Evolutionary conservation across 92 coral and sea anemone genomes (phyloP).

Genomic region (Palythoa heliodiscus): DNA sequence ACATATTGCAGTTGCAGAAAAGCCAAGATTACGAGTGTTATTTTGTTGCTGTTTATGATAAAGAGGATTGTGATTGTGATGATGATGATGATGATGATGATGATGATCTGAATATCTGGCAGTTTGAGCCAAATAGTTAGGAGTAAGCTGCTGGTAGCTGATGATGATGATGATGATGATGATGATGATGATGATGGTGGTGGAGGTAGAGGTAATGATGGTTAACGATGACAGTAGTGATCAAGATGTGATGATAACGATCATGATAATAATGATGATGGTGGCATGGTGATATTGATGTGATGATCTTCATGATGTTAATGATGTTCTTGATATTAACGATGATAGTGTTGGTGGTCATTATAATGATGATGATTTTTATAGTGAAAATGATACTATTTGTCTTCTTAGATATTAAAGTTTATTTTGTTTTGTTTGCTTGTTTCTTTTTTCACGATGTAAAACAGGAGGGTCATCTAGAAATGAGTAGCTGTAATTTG

Average conservation of each 20-base stretch:
- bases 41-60: background rate
- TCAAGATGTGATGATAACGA: background rate
- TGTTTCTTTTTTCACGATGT: background rate
- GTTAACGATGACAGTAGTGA: background rate
- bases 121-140: too few species aligned
- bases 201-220: background rate
- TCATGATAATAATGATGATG: background rate
- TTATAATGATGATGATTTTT: background rate
- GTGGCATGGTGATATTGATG: background rate
- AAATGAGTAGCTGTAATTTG: conserved; percentile 77
- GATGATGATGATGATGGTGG: background rate
- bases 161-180: background rate
- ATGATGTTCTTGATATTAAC: background rate
- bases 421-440: too few species aligned
- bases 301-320: too few species aligned
- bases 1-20: too few species aligned
- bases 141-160: too few species aligned
- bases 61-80: background rate
- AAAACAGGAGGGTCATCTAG: conserved; percentile 88
- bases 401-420: too few species aligned
- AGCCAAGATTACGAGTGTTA: background rate
- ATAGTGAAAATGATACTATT: too few species aligned
- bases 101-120: background rate
- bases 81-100: background rate
- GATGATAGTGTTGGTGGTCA: background rate